These are phyloP conservation scores for Marronus borbonicus DNA, from an alignment of 2,888 invertebrate genomes.

Conservation along the genomic window DNA sequence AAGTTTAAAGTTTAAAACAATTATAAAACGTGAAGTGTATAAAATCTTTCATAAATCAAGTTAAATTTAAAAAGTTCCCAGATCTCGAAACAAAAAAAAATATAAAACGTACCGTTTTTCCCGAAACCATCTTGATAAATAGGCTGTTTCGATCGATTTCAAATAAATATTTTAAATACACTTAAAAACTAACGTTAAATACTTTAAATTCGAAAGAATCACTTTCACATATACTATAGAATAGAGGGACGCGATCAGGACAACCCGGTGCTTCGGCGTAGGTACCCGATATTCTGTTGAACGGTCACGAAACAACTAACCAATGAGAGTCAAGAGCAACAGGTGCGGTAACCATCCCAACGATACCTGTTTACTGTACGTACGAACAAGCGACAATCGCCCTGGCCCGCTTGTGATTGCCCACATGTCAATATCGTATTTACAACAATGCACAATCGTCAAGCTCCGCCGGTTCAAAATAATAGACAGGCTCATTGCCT, in stretches of 20 bases:
- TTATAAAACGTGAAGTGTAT: neutral
- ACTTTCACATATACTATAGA: neutral
- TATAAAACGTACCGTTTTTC: slow-evolving; percentile 56
- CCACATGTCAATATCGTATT: neutral
- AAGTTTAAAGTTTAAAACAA: neutral
- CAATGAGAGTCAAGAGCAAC: slow-evolving; percentile 40
- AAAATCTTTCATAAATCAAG: neutral
- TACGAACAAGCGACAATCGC: slow-evolving; percentile 23
- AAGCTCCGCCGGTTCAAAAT: slow-evolving; percentile 17
- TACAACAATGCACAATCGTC: slow-evolving; percentile 9
- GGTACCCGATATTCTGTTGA: slow-evolving; percentile 18
- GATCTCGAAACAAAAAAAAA: slow-evolving; percentile 48
- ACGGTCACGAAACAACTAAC: slow-evolving; percentile 41
- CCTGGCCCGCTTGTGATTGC: slow-evolving; percentile 1
- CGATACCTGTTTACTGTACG: slow-evolving; percentile 43
- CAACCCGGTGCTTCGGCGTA: neutral
- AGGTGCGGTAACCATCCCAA: slow-evolving; percentile 32
- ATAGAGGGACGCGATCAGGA: neutral
- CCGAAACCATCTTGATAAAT: slow-evolving; percentile 56
- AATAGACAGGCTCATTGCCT: neutral
- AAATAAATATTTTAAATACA: slow-evolving; percentile 11
- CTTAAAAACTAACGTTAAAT: neutral
- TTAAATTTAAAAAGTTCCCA: too few relatives aligned
- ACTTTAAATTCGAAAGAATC: neutral
- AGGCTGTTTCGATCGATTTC: neutral